These are phyloP conservation scores for Rhynchonycteris naso DNA, from an alignment of 2,797 vertebrate species.

Conservation along the genomic window DNA sequence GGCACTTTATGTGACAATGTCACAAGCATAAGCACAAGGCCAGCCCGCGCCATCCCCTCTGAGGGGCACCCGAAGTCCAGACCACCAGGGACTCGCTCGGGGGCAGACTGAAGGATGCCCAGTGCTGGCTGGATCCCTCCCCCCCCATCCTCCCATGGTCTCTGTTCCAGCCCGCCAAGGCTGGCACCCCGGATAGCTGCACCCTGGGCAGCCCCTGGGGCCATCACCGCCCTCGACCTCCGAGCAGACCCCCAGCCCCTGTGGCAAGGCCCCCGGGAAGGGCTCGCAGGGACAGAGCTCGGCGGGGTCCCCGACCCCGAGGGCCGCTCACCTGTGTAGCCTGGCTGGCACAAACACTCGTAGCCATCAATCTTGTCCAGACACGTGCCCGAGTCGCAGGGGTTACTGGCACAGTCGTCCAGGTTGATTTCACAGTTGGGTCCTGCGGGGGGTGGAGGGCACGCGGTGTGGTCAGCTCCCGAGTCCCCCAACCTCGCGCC, in stretches of 20 bases:
- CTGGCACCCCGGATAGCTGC: neutral
- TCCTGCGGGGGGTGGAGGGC: slow-evolving; percentile 83
- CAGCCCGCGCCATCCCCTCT: neutral
- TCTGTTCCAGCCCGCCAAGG: neutral
- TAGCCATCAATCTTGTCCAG: slow-evolving; percentile 97
- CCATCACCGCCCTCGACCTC: neutral
- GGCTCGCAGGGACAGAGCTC: accelerated
- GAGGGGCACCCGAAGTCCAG: neutral
- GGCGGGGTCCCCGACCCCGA: accelerated
- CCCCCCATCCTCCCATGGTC: neutral
- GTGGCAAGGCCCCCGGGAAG: accelerated
- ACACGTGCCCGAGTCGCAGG: slow-evolving; percentile 95
- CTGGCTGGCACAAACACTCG: slow-evolving; percentile 93
- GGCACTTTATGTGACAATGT: accelerated
- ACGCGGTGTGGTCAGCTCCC: neutral
- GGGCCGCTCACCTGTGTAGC: slow-evolving; percentile 92
- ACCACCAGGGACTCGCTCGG: accelerated
- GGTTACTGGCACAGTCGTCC: slow-evolving; percentile 95
- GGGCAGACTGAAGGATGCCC: neutral
- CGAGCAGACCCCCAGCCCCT: accelerated
- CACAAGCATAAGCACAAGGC: accelerated
- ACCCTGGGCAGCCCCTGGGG: neutral
- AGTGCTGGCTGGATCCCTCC: accelerated
- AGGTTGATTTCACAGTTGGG: slow-evolving; percentile 96
- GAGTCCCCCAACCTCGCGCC: accelerated